Evolutionary conservation across 2,797 vertebrate species (phyloP), one percentile per base, ranked within the genome.

Genomic region (Sarcophilus harrisii): DNA sequence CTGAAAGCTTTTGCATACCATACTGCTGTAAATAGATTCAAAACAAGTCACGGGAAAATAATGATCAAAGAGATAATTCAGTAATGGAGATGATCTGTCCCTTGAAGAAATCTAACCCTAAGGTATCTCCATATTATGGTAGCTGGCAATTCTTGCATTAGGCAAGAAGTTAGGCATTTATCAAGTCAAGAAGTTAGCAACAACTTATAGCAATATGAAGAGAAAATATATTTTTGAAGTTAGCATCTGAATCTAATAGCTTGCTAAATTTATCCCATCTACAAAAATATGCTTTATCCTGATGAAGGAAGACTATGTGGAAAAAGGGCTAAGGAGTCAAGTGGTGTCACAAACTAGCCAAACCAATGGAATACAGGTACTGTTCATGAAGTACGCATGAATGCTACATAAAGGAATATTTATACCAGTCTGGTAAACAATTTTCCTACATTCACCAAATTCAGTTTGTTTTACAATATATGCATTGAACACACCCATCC

Each of bases 121-220:
- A 92, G 58, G 58, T 0, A 97, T 93, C 57, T 73, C 57, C 5
- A 89, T 45, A 60, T 60, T 28, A 14, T 66, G 93, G 90, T 97
- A 95, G 93, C 91, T 97, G 97, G 95, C 94, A n/a, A 92, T 57
- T 89, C 93, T 91, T 92, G 91, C 12, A 27, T 27, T 87, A 55
- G 97, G 96, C 97, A 97, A 98, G 95, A 95, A 94, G 90, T 89
- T 27, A 94, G 94, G 12, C 96, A 94, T 95, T 59, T 55, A 66
- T n/a, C 45, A 96, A 96, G 96, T 95, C 94, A 98, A 97, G 95
- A 95, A 97, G 94, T 66, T 95, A 95, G 96, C 58, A 97, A 96
- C 52, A 92, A 96, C 90, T 52, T 59, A 57, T 4, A 16, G 73
- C 92, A 95, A 95, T 97, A 1, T 1, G 57, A 55, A 96, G 94